Evolutionary conservation across 30 jellyfish, hydroid and myxozoan genomes (phyloP).

Genomic region (Hydra vulgaris): DNA sequence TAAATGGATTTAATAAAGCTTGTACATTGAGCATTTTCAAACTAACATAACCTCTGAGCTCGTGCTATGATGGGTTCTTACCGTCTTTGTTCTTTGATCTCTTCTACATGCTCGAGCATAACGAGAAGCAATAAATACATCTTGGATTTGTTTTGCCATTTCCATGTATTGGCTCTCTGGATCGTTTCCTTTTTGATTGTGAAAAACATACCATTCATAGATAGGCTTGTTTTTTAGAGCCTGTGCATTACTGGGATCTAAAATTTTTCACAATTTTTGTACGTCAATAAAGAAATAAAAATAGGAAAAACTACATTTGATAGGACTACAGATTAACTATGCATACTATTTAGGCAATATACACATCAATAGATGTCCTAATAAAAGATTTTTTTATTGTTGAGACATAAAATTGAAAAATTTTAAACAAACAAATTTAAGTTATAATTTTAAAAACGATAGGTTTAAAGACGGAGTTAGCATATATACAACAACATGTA

Average conservation of each 20-base stretch:
- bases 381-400: too few relatives aligned
- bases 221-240: constrained; percentile 8
- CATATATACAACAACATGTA: too few relatives aligned
- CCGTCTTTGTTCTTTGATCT: constrained; percentile 14
- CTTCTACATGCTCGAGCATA: constrained; percentile 21
- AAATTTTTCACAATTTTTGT: neutral
- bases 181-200: constrained; percentile 3
- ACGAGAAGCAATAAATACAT: neutral
- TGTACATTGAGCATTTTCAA: neutral
- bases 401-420: too few relatives aligned
- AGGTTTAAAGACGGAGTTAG: too few relatives aligned
- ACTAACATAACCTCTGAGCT: neutral
- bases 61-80: neutral
- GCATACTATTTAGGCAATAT: neutral
- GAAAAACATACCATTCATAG: constrained; percentile 12
- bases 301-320: neutral
- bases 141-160: constrained; percentile 10
- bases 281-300: neutral
- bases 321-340: neutral
- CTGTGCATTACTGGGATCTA: constrained; percentile 17
- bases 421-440: too few relatives aligned
- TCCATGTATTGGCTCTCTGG: constrained; percentile 19
- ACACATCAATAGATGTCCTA: too few relatives aligned
- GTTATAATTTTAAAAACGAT: too few relatives aligned
- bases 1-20: neutral